phyloP scores from a whole-genome alignment of 1,140 invertebrate species.

The Bombus confusus region DNA sequence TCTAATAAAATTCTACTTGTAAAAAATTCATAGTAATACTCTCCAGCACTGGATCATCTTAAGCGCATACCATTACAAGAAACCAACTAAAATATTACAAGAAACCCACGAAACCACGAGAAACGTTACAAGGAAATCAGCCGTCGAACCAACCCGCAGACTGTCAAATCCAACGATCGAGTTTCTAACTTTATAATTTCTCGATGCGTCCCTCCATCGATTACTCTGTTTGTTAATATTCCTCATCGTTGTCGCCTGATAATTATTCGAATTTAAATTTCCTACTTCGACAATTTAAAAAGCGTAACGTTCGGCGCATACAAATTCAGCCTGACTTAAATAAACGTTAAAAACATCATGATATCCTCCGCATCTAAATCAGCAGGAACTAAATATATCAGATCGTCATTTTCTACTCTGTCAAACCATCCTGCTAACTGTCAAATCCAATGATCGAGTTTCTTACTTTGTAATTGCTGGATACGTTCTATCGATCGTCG shows the following conservation, averaged over 20 bases:
- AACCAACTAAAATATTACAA: not conserved
- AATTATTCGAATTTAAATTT: too few species aligned
- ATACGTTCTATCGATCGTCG: not conserved
- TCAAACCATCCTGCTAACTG: not conserved
- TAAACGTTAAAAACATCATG: not conserved
- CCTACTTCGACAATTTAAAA: too few species aligned
- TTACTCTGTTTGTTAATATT: not conserved
- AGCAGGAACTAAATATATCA: not conserved
- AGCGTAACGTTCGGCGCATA: too few species aligned
- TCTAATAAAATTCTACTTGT: not conserved
- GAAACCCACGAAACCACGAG: not conserved
- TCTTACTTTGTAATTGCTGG: not conserved
- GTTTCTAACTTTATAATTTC: not conserved
- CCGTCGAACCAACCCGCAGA: not conserved
- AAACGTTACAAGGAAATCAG: not conserved
- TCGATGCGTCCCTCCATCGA: not conserved
- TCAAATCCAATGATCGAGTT: not conserved
- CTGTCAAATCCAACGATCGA: not conserved
- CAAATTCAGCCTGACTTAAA: not conserved
- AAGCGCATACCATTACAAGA: not conserved
- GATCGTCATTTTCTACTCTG: not conserved
- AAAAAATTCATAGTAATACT: conserved; percentile 7
- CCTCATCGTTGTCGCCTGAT: too few species aligned
- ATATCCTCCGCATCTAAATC: too few species aligned
- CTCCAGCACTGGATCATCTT: not conserved